Percentiles rank a stretch among this genome's conserved stretches.
Evolutionary conservation across 2,113 vertebrate species (phyloP).

Genomic region (Hipposideros armiger): DNA sequence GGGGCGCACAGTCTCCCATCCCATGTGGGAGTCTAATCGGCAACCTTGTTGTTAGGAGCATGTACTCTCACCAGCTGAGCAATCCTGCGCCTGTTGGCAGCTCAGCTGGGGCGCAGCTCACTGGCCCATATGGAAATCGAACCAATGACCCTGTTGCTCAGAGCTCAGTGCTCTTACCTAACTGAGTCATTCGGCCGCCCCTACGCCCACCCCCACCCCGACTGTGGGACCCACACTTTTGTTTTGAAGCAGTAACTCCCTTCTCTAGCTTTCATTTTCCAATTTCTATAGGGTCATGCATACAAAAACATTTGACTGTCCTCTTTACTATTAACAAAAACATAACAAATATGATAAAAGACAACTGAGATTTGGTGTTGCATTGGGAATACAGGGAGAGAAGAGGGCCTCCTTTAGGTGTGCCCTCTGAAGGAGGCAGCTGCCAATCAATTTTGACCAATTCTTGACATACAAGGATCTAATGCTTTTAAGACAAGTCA

Average conservation of each 20-base stretch:
- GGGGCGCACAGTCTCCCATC: too few relatives aligned
- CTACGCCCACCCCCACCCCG: too few relatives aligned
- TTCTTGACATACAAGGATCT: not conserved
- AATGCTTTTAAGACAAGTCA: not conserved
- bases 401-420: not conserved
- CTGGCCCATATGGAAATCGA: too few relatives aligned
- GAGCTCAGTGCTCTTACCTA: too few relatives aligned
- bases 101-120: too few relatives aligned
- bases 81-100: too few relatives aligned
- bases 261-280: conserved; percentile 40
- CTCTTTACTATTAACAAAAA: conserved; percentile 1
- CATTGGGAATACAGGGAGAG: not conserved
- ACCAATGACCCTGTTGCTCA: too few relatives aligned
- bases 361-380: not conserved
- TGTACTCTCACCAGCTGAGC: too few relatives aligned
- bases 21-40: too few relatives aligned
- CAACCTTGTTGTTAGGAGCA: too few relatives aligned
- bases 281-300: not conserved
- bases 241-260: not conserved
- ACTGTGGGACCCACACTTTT: too few relatives aligned
- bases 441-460: not conserved
- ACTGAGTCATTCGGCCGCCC: too few relatives aligned
- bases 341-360: conserved; percentile 27
- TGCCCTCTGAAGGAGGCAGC: not conserved
- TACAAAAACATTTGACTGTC: not conserved